Percentiles rank a stretch among this genome's conserved stretches.
Conservation (phyloP, 2,113 vertebrate species). For the Hylia prasina region DNA sequence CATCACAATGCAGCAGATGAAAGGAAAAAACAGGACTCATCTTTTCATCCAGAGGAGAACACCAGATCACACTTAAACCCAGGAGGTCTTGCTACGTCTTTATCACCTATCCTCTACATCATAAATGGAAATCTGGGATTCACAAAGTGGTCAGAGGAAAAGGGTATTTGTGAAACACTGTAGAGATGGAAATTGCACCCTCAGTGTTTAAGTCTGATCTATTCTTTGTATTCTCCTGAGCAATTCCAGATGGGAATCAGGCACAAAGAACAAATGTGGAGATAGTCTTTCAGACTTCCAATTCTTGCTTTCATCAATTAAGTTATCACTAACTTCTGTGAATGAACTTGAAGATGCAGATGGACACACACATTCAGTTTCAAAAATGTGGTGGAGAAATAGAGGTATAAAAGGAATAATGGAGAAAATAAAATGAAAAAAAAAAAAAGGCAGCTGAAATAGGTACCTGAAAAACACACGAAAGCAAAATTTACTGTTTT, state of each 20-base stretch:
- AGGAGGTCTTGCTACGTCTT: background rate
- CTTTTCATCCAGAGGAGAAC: background rate
- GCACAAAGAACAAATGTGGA: background rate
- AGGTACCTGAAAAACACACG: background rate
- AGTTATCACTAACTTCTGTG: background rate
- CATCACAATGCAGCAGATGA: background rate
- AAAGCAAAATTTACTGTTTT: background rate
- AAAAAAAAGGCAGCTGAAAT: background rate
- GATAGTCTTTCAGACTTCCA: background rate
- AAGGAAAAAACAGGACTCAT: background rate
- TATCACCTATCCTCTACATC: background rate
- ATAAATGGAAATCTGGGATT: background rate
- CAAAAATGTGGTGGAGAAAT: background rate
- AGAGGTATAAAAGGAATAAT: background rate
- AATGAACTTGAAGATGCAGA: background rate
- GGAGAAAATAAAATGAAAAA: background rate
- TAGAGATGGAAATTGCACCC: background rate
- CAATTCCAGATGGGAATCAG: background rate
- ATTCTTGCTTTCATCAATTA: background rate
- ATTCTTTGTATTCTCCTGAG: background rate
- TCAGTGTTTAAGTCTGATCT: background rate
- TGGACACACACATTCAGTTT: background rate
- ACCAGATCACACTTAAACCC: background rate
- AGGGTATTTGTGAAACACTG: accelerated
- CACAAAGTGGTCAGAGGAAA: background rate